These are phyloP conservation scores for Rhyacophila evoluta DNA, from an alignment of 2,888 invertebrate genomes.

Conservation along the genomic window DNA sequence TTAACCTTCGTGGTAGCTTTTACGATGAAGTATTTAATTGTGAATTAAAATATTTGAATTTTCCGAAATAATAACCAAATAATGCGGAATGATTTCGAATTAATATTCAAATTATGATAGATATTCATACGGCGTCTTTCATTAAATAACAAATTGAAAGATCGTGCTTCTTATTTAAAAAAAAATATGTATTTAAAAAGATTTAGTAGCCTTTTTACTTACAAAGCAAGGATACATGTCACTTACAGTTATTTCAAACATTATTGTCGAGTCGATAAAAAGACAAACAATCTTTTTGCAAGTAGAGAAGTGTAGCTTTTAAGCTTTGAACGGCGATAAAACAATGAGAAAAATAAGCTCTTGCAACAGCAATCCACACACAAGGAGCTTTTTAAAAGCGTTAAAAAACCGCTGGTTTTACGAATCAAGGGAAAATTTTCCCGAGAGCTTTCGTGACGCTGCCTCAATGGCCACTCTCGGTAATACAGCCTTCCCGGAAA, in stretches of 20 bases:
- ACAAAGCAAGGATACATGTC: too few relatives aligned
- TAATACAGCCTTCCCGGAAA: neutral
- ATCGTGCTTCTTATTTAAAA: too few relatives aligned
- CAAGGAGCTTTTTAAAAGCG: neutral
- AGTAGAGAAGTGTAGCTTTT: neutral
- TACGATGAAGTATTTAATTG: too few relatives aligned
- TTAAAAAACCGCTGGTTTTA: neutral
- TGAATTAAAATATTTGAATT: too few relatives aligned
- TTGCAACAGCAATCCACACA: neutral
- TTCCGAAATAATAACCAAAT: too few relatives aligned
- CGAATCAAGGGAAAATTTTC: neutral
- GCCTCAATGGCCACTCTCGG: neutral
- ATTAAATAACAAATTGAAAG: too few relatives aligned
- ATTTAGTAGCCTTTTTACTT: too few relatives aligned
- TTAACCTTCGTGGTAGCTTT: too few relatives aligned
- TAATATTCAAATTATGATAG: too few relatives aligned
- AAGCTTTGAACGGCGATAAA: constrained; percentile 1
- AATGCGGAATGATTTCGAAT: too few relatives aligned
- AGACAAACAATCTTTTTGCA: neutral
- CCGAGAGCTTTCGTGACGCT: neutral
- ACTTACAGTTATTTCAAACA: neutral
- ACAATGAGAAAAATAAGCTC: constrained; percentile 9
- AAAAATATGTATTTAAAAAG: too few relatives aligned
- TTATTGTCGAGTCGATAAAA: neutral
- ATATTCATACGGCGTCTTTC: too few relatives aligned